Evolutionary conservation across 2,888 invertebrate genomes (phyloP), one percentile per base, ranked within the genome.

Genomic region (Troides helena): DNA sequence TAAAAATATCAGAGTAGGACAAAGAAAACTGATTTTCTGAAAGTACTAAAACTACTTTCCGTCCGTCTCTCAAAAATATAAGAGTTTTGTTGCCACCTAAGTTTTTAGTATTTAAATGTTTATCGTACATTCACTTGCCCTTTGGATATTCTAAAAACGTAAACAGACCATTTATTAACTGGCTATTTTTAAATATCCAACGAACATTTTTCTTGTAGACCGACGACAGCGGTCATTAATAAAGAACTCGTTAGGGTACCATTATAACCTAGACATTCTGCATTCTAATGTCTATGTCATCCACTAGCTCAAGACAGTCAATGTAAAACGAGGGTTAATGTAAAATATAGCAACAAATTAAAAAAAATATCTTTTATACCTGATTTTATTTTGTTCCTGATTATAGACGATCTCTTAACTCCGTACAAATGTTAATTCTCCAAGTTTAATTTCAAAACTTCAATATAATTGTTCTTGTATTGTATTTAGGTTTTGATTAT

Each of bases 231-330:
- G 50, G 61, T 61, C 61, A 63, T 70, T 61, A 80, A 81, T 82
- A 80, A 80, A 74, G 68, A 75, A 74, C 74, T 74, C 75, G 78
- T 73, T 72, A 73, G 71, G 68, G 69, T 67, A 66, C 72, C 81
- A 83, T 85, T 80, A 82, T 81, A 80, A 80, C 76, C 72, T 79
- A 77, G 77, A 46, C 46, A 14, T 46, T 79, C 79, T 81, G 78
- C 78, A 75, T 77, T 76, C 78, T 78, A 74, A 75, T 78, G 72
- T 69, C 66, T 65, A 61, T 17, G 63, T 71, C 70, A 57, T 67
- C 70, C 65, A 64, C 53, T 72, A 21, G 71, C 57, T 43, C 53
- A 50, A 53, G 8, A n/a, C 39, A 2, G 18, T 53, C 14, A 46
- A 21, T 21, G 46, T 46, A 14, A 2, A 46, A 46, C 46, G 14